Conservation (phyloP, 2,888 invertebrate genomes). For the Harmothoe impar region DNA sequence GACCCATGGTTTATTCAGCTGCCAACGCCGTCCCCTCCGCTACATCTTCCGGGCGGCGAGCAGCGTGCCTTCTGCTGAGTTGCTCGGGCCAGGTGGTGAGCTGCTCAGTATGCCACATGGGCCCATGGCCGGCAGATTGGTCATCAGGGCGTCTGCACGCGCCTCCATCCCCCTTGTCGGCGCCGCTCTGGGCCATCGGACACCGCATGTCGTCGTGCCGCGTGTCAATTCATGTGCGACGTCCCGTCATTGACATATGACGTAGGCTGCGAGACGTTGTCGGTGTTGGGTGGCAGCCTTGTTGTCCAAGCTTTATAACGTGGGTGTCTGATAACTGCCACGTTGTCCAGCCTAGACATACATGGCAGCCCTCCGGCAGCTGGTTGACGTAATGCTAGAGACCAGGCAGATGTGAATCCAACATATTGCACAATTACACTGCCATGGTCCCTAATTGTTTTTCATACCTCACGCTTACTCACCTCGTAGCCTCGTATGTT, state of each 20-base stretch:
- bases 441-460: no score
- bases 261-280: no score
- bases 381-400: no score
- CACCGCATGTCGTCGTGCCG: not conserved
- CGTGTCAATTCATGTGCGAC: not conserved
- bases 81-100: not conserved
- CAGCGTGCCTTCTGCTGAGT: not conserved
- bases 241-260: not conserved
- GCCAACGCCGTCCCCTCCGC: not conserved
- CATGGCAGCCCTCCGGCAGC: no score
- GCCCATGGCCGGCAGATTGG: not conserved
- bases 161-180: not conserved
- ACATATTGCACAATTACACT: no score
- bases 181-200: not conserved
- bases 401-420: no score
- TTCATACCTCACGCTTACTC: no score
- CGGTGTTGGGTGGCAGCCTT: no score
- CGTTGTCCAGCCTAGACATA: no score
- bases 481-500: no score
- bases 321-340: no score
- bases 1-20: not conserved
- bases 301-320: no score
- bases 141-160: not conserved
- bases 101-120: not conserved
- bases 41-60: constrained; percentile 2